Conservation (phyloP, 1,140 invertebrate genomes). For the Holotrichia oblita region DNA sequence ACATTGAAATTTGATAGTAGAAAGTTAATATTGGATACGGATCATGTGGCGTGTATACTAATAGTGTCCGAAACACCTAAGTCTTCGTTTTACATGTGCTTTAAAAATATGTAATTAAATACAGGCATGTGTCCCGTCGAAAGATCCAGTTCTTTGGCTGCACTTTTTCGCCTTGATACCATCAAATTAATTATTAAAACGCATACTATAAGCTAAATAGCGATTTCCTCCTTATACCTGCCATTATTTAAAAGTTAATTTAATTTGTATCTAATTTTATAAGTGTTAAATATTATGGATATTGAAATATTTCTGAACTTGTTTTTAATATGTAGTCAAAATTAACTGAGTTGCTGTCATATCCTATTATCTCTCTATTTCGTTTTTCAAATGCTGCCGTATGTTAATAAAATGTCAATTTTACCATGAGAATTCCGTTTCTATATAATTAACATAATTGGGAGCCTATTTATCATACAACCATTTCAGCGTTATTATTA, state of each 20-base stretch:
- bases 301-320: background rate
- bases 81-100: constrained; percentile 35
- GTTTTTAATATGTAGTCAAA: background rate
- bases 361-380: background rate
- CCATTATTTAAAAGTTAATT: background rate
- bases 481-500: background rate
- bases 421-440: constrained; percentile 12
- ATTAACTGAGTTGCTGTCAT: background rate
- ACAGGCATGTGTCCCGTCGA: background rate
- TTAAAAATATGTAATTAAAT: constrained; percentile 33
- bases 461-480: constrained; percentile 8
- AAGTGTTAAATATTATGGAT: background rate
- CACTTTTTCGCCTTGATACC: background rate
- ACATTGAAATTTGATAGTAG: constrained; percentile 26
- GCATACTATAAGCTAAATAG: no score
- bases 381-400: background rate
- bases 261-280: background rate
- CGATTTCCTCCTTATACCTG: no score
- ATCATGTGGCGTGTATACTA: constrained; percentile 4
- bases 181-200: background rate
- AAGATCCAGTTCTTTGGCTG: background rate
- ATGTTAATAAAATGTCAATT: constrained; percentile 31
- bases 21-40: constrained; percentile 35
- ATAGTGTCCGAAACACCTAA: constrained; percentile 28
- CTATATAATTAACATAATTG: constrained; percentile 30